Base-by-base conservation (phyloP, 2,888 invertebrate genomes). In the Agyllia agylla region DNA sequence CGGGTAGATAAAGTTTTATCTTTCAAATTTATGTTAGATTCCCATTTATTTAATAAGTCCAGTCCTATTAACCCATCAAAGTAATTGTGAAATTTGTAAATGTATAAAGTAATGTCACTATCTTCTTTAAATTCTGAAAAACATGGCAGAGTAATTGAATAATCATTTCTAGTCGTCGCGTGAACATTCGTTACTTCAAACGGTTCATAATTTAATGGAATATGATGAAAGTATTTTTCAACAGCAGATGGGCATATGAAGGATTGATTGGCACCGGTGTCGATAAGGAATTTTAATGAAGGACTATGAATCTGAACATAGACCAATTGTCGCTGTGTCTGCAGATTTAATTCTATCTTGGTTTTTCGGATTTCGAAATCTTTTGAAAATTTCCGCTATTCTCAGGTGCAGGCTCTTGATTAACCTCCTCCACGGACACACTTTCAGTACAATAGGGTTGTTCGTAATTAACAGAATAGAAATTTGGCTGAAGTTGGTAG, bases 11-110 rank as follows among this genome's bases (percentile, higher is more conserved):
- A 85, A n/a, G 31, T 27, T 35, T 24, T 27, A 1, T 89, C 86
- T 75, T 92, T 93, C 11, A 90, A 79, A 77, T 94, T 88, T 13
- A 94, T 94, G 0, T 86, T 89, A 1, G 84, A 57, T 42, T 86
- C n/a, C 73, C 86, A 92, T 83, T 91, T 90, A 3, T 89, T 75
- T 64, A 93, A 87, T 79, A 94, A 75, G 49, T 94, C 94, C 11
- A 82, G 64, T 1, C 93, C 94, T 27, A 94, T 1, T 42, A 42
- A 3, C 17, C 42, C 42, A 42, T 42, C 42, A 17, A 42, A 94
- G 33, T 49, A 17, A 33, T 49, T 13, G 3, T 83, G 70, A 35
- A 84, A 73, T 73, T 24, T 33, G 8, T 73, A 86, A 15, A 91
- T 77, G 33, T 86, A 91, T 49, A 87, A n/a, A 30, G 27, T 87